Conservation (phyloP, 2,113 vertebrate species). For the Cathartes aura region DNA sequence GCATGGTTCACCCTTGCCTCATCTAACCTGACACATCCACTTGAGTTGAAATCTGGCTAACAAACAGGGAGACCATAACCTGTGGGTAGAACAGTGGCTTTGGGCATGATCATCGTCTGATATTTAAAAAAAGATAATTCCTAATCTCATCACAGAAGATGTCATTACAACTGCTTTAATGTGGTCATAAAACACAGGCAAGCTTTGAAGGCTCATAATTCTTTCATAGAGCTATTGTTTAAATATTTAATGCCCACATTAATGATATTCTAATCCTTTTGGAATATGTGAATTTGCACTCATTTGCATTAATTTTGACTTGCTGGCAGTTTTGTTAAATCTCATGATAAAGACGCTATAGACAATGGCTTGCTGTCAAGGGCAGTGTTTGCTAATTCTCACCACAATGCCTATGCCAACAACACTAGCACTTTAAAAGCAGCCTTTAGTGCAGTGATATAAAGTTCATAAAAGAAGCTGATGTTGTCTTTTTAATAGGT, state of each 20-base stretch:
- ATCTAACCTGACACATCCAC: background rate
- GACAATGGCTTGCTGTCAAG: background rate
- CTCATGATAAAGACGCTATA: background rate
- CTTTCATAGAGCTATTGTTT: slow-evolving; percentile 62
- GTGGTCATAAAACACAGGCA: background rate
- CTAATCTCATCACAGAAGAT: background rate
- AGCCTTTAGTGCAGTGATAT: background rate
- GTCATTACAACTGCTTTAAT: slow-evolving; percentile 2
- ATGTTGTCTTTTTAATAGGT: background rate
- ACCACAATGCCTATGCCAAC: background rate
- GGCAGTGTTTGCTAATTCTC: background rate
- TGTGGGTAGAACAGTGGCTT: background rate
- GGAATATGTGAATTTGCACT: slow-evolving; percentile 33
- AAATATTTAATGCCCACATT: slow-evolving; percentile 65
- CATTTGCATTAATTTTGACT: slow-evolving; percentile 58
- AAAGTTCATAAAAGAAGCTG: background rate
- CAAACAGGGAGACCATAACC: background rate
- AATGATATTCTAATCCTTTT: slow-evolving; percentile 62
- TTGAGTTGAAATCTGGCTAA: background rate
- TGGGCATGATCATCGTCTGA: background rate
- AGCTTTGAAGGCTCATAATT: slow-evolving; percentile 39
- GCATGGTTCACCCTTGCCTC: background rate
- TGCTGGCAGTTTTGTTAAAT: background rate
- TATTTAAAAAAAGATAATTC: background rate
- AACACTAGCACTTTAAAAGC: background rate